A percentile compares a stretch with the other conserved stretches of the same genome.
These are phyloP conservation scores for Galagoides demidoff DNA, from an alignment of 2,797 vertebrate genomes.

Conservation along the genomic window DNA sequence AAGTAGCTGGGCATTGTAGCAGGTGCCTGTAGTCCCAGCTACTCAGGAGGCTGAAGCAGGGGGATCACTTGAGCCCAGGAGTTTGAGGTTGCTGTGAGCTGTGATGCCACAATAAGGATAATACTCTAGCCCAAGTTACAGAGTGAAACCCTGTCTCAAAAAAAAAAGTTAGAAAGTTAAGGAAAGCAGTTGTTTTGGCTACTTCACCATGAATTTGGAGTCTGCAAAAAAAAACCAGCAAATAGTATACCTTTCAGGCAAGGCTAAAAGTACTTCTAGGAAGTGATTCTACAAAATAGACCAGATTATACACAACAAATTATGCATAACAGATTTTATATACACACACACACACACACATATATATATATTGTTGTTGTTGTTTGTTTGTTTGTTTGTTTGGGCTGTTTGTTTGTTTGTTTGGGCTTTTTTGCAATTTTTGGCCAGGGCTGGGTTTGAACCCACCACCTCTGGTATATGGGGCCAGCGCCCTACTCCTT, in stretches of 20 bases:
- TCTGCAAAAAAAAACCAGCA: not conserved
- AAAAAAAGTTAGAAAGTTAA: not conserved
- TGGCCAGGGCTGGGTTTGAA: too few species aligned
- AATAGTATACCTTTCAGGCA: not conserved
- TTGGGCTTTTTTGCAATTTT: too few species aligned
- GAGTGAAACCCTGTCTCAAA: not conserved
- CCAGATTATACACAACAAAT: not conserved
- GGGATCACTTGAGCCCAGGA: not conserved
- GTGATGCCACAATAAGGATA: not conserved
- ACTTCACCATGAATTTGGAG: not conserved
- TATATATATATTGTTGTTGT: too few species aligned
- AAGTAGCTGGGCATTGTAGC: rapidly evolving
- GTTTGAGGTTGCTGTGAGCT: not conserved
- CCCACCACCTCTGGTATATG: too few species aligned
- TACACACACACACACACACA: too few species aligned
- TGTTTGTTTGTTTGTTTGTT: too few species aligned
- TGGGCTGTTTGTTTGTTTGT: too few species aligned
- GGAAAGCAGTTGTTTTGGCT: too few species aligned
- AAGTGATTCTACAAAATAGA: rapidly evolving
- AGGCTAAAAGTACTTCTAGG: not conserved
- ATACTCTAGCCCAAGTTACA: not conserved
- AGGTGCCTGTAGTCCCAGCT: not conserved
- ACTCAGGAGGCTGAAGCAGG: not conserved
- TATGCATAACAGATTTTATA: not conserved
- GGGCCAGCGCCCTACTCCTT: too few species aligned